A percentile compares a stretch with the other conserved stretches of the same genome.
These are phyloP conservation scores for Petromus typicus DNA, from an alignment of 2,113 vertebrate species.

Conservation along the genomic window DNA sequence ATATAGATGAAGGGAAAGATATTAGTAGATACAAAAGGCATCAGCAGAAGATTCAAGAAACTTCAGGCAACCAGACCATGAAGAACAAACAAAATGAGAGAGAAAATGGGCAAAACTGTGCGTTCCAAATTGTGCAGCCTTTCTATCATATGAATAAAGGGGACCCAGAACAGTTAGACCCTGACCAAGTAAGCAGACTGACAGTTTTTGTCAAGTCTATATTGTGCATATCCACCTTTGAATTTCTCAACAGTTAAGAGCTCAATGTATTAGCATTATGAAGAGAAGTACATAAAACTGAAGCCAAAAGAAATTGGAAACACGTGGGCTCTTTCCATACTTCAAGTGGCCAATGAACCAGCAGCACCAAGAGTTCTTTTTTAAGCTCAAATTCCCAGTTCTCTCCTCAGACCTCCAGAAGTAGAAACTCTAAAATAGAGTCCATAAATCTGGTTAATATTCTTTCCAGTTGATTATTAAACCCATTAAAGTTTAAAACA, in stretches of 20 bases:
- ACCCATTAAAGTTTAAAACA: background rate
- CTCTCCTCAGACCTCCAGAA: background rate
- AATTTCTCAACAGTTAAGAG: background rate
- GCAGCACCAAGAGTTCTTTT: background rate
- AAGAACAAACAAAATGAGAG: background rate
- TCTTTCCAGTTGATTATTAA: background rate
- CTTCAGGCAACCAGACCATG: background rate
- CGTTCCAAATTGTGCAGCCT: background rate
- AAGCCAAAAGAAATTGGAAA: conserved; percentile 1
- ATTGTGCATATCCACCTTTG: background rate
- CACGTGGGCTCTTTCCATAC: background rate
- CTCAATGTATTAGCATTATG: background rate
- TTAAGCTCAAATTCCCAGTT: background rate
- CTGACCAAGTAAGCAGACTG: background rate
- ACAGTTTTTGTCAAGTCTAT: background rate
- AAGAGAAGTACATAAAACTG: background rate
- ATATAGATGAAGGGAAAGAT: background rate
- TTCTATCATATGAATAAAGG: background rate
- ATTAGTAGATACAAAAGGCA: background rate
- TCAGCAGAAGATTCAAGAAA: background rate
- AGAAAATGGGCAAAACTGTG: background rate
- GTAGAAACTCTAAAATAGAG: background rate
- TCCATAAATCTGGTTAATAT: background rate
- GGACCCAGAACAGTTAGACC: background rate
- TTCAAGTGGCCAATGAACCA: background rate